phyloP scores from a whole-genome alignment of 2,113 vertebrate species.

The Gadus macrocephalus region DNA sequence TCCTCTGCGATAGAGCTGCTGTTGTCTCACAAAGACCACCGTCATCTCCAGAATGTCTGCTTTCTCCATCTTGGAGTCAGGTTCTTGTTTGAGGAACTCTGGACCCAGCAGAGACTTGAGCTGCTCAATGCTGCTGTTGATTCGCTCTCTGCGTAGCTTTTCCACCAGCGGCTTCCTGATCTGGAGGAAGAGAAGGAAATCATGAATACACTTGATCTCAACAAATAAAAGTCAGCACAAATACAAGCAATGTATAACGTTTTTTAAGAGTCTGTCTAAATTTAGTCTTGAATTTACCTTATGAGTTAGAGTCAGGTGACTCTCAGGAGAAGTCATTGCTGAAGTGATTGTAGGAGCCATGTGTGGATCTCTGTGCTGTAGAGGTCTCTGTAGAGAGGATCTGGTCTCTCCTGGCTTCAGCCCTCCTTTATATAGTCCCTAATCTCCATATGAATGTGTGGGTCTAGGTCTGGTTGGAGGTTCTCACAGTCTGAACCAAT shows the following conservation, averaged over 20 bases:
- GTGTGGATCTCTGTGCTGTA: conserved; percentile 54
- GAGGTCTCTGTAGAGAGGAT: conserved; percentile 58
- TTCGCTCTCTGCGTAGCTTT: conserved; percentile 64
- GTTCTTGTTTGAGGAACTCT: conserved; percentile 35
- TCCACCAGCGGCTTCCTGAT: conserved; percentile 62
- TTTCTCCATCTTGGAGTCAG: conserved; percentile 53
- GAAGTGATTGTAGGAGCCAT: conserved; percentile 63
- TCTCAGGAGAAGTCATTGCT: conserved; percentile 44
- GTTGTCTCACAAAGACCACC: conserved; percentile 43
- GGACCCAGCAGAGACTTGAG: conserved; percentile 44
- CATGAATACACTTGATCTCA: conserved; percentile 24
- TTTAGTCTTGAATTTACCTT: conserved; percentile 53
- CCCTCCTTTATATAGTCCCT: conserved; percentile 66
- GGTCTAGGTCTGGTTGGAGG: conserved; percentile 54
- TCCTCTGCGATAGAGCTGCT: conserved; percentile 49
- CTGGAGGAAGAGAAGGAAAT: conserved; percentile 39
- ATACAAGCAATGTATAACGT: background rate
- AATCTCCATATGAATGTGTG: conserved; percentile 74
- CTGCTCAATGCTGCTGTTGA: conserved; percentile 70
- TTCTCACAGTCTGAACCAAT: conserved; percentile 74
- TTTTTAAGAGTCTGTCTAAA: background rate
- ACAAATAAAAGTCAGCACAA: background rate
- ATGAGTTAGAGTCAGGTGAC: conserved; percentile 53
- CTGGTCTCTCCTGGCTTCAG: conserved; percentile 53
- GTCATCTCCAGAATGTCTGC: conserved; percentile 50